Base-by-base conservation (phyloP, 1,140 invertebrate genomes). In the Lordiphosa mommai region DNA sequence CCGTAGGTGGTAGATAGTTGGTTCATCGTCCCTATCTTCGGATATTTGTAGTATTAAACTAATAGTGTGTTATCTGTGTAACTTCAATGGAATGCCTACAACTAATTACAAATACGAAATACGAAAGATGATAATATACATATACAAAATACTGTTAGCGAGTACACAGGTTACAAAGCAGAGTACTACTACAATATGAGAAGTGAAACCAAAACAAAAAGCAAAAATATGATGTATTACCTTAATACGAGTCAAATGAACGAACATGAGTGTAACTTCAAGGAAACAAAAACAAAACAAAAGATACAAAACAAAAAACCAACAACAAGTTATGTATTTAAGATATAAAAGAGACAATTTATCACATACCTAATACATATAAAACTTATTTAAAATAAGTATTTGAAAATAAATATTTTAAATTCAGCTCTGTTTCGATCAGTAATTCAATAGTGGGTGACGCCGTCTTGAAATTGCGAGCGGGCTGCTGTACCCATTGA, bases 371-470 rank as follows among this genome's bases (percentile, higher is more conserved):
- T 38, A 63, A 44, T 47, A 52, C 49, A 61, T 55, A 61, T 47
- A 40, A 47, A 56, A 61, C 33, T 56, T 51, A 56, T 56, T 61
- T 30, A 37, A 63, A 56, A 61, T 67, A 67, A 67, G 59, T 67
- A 48, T 51, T 63, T 50, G 23, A 57, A 50, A 66, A 66, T 56
- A 66, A 67, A 67, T 51, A 63, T 51, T 61, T 66, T 61, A 47
- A 61, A 61, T 56, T 61, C 44, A 33, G 41, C 12, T 12, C 29
- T 20, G 29, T 34, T 43, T 13, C 29, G 12, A 41, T 52, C 37
- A 41, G 3, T 9, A 3, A 3, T 5, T 43, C 10, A 27, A 3
- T 43, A 6, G n/a, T 10, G 17, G 9, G 4, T 4, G 34, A 4
- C 12, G 12, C n/a, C n/a, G n/a, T n/a, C n/a, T n/a, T n/a, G n/a